Percentiles rank a stretch among this genome's conserved stretches.
These are phyloP conservation scores for Cephalopholis sonnerati DNA, from an alignment of 2,113 vertebrate species.

Conservation along the genomic window DNA sequence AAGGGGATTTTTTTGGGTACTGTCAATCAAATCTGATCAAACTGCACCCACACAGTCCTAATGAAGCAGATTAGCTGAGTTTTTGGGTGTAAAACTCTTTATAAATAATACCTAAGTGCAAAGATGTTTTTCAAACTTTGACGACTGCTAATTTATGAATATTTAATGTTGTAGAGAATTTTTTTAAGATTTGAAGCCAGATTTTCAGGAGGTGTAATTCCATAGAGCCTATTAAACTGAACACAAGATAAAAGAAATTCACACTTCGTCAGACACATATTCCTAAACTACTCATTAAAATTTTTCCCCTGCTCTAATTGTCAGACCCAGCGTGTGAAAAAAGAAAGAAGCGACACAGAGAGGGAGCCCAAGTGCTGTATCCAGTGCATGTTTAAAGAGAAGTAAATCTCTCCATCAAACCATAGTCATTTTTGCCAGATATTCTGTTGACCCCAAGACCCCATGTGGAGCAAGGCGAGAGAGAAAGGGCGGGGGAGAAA, in stretches of 20 bases:
- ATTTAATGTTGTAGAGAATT: constrained; percentile 1
- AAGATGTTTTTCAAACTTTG: background rate
- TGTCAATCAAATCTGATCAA: background rate
- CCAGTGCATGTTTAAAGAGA: constrained; percentile 9
- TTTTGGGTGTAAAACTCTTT: background rate
- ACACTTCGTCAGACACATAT: background rate
- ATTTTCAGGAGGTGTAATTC: background rate
- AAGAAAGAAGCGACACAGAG: background rate
- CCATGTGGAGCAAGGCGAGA: constrained; percentile 5
- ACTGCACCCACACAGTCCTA: background rate
- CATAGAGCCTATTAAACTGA: background rate
- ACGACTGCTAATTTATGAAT: background rate
- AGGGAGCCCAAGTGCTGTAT: constrained; percentile 1
- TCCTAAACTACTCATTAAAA: constrained; percentile 16
- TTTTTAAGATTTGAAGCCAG: background rate
- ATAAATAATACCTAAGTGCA: background rate
- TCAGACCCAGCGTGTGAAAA: background rate
- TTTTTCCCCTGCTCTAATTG: background rate
- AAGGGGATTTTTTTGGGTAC: background rate
- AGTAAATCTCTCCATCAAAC: constrained; percentile 42
- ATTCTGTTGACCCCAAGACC: constrained; percentile 41
- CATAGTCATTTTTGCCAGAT: constrained; percentile 19
- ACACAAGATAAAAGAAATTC: background rate
- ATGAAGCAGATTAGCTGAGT: background rate
- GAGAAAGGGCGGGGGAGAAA: constrained; percentile 1